A percentile compares a stretch with the other conserved stretches of the same genome.
phyloP scores from a whole-genome alignment of 2,797 vertebrate genomes.

The Anguilla megastoma region DNA sequence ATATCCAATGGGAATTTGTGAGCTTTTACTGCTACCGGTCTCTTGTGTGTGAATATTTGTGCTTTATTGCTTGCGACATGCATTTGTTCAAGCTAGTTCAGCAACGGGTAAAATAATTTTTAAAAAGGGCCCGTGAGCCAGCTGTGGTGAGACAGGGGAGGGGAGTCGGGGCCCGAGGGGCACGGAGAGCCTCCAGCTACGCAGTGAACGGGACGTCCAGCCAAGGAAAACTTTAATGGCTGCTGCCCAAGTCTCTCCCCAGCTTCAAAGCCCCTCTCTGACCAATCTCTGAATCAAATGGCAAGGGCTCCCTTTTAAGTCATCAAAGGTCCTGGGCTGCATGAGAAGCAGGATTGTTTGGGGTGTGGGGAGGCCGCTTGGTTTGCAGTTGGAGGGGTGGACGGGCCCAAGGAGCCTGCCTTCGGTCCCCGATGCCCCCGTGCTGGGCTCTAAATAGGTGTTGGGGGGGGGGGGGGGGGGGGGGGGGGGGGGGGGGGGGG shows the following conservation, averaged over 20 bases:
- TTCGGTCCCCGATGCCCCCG: neutral
- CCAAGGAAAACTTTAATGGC: neutral
- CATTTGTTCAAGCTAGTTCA: neutral
- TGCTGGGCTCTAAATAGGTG: neutral
- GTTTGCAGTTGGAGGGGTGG: neutral
- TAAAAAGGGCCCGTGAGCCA: neutral
- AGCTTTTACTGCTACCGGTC: neutral
- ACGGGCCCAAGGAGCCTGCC: neutral
- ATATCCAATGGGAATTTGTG: neutral
- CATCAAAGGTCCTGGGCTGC: constrained; percentile 36
- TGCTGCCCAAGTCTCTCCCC: neutral
- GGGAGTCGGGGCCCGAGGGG: neutral
- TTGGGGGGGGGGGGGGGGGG: neutral
- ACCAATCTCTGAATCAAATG: constrained; percentile 42
- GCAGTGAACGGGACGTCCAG: neutral
- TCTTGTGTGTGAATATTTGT: neutral
- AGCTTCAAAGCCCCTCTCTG: constrained; percentile 11
- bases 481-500: neutral
- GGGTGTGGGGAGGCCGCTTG: neutral
- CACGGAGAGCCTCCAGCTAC: neutral
- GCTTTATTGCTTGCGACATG: neutral
- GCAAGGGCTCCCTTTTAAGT: constrained; percentile 37
- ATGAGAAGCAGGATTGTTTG: neutral
- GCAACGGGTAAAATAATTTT: neutral
- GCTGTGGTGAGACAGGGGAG: neutral